Evolutionary conservation across 1,140 invertebrate species (phyloP).

Genomic region (Lasioglossum baleicum): DNA sequence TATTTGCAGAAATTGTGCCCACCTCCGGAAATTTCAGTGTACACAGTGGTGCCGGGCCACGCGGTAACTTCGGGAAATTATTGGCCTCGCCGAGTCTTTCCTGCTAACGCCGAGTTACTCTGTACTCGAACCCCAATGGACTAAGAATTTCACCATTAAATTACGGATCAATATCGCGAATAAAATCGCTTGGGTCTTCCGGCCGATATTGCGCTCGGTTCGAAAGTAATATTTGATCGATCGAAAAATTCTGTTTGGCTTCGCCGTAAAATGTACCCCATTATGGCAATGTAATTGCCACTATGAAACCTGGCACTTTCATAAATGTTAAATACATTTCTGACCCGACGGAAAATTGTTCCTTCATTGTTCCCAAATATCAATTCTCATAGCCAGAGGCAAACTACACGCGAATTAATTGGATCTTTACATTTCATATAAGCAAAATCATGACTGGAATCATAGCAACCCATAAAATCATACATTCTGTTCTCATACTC

Average conservation of each 20-base stretch:
- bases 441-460: too few relatives aligned
- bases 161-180: slow-evolving; percentile 2
- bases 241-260: neutral
- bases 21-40: slow-evolving; percentile 12
- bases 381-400: too few relatives aligned
- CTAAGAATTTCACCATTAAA: slow-evolving; percentile 27
- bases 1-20: slow-evolving; percentile 19
- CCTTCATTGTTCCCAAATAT: too few relatives aligned
- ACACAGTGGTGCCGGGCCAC: neutral
- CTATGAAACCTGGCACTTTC: too few relatives aligned
- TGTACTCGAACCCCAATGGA: neutral
- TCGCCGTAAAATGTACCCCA: neutral
- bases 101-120: neutral
- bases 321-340: too few relatives aligned
- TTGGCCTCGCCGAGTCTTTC: neutral
- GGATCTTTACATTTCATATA: too few relatives aligned
- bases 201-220: neutral
- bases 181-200: neutral
- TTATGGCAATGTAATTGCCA: neutral
- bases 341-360: too few relatives aligned
- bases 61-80: slow-evolving; percentile 37
- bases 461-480: too few relatives aligned
- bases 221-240: neutral
- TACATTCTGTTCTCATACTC: too few relatives aligned
- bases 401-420: too few relatives aligned